phyloP scores from a whole-genome alignment of 1,140 invertebrate genomes.

The Carposina sasakii region DNA sequence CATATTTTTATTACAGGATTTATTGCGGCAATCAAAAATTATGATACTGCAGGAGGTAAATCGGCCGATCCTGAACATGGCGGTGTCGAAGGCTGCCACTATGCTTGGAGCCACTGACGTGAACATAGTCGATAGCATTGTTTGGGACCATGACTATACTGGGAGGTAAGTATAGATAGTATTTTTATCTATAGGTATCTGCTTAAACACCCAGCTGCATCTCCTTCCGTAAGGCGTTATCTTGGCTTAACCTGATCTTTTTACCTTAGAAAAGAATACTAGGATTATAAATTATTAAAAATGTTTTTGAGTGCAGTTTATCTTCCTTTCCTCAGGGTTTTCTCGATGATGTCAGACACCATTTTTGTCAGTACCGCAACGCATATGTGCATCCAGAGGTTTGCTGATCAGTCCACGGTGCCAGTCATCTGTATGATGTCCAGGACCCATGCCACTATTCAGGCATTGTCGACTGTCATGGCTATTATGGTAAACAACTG shows the following conservation, averaged over 20 bases:
- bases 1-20: conserved; percentile 21
- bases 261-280: no score
- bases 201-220: no score
- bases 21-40: conserved; percentile 38
- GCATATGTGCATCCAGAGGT: conserved; percentile 44
- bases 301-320: neutral
- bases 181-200: no score
- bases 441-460: conserved; percentile 49
- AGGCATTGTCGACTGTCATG: conserved; percentile 49
- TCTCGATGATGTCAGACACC: conserved; percentile 49
- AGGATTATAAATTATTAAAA: no score
- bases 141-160: conserved; percentile 50
- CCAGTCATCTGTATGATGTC: conserved; percentile 54
- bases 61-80: conserved; percentile 48
- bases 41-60: conserved; percentile 58
- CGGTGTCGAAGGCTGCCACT: conserved; percentile 51
- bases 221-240: no score
- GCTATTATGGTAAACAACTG: conserved; percentile 46
- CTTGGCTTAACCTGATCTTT: no score
- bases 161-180: conserved; percentile 43
- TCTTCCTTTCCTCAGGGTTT: conserved; percentile 42
- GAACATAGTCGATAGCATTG: conserved; percentile 37
- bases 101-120: conserved; percentile 46
- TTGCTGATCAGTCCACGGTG: conserved; percentile 40
- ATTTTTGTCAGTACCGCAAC: conserved; percentile 50